Evolutionary conservation across 35 echinoderm and acorn worm genomes (phyloP).

Genomic region (Apostichopus japonicus): DNA sequence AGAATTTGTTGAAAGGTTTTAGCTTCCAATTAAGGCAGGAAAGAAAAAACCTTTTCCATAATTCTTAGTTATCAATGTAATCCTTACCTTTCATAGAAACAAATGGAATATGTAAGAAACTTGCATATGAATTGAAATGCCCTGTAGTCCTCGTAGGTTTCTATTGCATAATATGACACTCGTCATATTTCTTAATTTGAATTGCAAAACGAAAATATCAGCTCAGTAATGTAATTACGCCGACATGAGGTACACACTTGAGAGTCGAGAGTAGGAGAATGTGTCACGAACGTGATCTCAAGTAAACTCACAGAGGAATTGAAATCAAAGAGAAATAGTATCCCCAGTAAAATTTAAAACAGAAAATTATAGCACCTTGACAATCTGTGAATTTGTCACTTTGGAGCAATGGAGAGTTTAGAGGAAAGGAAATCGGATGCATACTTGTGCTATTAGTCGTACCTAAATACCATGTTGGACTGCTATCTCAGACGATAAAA

Average conservation of each 20-base stretch:
- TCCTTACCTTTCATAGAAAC: background rate
- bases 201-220: constrained; percentile 45
- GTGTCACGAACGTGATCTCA: constrained; percentile 56
- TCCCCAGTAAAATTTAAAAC: background rate
- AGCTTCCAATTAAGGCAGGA: constrained; percentile 2
- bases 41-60: too few relatives aligned
- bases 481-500: background rate
- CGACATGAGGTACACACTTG: constrained; percentile 51
- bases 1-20: background rate
- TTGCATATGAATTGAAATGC: constrained; percentile 35
- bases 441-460: constrained; percentile 4
- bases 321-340: constrained; percentile 25
- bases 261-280: constrained; percentile 21
- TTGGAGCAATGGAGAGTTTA: constrained; percentile 13
- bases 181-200: constrained; percentile 44
- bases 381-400: constrained; percentile 1
- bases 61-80: background rate
- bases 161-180: constrained; percentile 50
- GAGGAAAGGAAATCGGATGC: background rate
- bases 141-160: constrained; percentile 47
- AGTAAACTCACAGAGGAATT: constrained; percentile 39
- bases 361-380: constrained; percentile 20
- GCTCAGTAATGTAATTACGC: constrained; percentile 48
- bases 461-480: background rate
- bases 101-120: background rate